phyloP scores from a whole-genome alignment of 1,140 invertebrate species.

The Babylonia areolata region DNA sequence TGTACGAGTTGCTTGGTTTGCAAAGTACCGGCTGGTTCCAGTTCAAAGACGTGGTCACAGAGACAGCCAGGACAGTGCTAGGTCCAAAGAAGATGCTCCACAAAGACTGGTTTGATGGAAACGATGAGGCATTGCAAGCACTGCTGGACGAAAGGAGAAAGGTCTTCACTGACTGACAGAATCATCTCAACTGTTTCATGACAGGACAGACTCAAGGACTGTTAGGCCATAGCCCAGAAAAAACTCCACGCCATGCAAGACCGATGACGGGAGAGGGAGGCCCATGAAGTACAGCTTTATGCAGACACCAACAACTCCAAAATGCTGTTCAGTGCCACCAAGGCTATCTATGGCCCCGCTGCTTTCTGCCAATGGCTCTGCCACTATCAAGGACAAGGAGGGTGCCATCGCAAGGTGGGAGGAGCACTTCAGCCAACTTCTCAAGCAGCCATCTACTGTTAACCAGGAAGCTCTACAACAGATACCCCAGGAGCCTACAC shows the following conservation, averaged over 20 bases:
- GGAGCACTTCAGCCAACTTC: no score
- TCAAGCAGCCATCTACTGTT: no score
- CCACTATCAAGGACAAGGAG: no score
- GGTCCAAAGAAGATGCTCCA: not conserved
- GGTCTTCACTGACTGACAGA: not conserved
- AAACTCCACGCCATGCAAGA: constrained; percentile 9
- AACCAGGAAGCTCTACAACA: no score
- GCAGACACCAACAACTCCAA: constrained; percentile 6
- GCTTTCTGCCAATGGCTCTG: no score
- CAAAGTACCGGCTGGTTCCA: no score
- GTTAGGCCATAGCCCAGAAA: not conserved
- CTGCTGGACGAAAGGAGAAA: not conserved
- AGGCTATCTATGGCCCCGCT: not conserved
- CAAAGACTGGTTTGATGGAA: not conserved
- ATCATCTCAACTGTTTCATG: not conserved
- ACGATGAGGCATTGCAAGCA: not conserved
- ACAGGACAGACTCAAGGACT: not conserved
- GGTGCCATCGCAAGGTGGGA: no score
- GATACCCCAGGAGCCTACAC: no score
- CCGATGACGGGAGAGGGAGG: not conserved
- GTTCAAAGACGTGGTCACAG: not conserved
- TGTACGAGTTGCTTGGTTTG: no score
- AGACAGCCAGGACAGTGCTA: not conserved
- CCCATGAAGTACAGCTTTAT: not conserved
- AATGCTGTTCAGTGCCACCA: not conserved